Percentiles rank a stretch among this genome's conserved stretches.
Conservation (phyloP, 2,797 vertebrate species). For the Chaenodraco wilsoni region DNA sequence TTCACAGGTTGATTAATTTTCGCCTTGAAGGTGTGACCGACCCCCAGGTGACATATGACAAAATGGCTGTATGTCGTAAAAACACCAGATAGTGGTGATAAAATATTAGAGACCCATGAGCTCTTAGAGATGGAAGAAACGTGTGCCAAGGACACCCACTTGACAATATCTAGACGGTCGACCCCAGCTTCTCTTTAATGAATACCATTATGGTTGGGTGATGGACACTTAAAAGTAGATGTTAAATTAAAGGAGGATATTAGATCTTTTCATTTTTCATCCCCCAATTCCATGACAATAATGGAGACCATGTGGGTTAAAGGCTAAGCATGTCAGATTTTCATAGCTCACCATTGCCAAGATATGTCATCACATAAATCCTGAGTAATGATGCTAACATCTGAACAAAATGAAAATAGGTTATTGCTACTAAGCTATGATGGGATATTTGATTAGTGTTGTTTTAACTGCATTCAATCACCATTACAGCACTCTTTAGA, state of each 20-base stretch:
- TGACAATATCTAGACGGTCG: conserved; percentile 41
- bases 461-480: background rate
- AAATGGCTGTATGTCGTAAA: conserved; percentile 56
- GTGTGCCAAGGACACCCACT: conserved; percentile 51
- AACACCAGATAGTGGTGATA: conserved; percentile 60
- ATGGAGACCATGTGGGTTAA: background rate
- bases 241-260: conserved; percentile 26
- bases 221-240: conserved; percentile 8
- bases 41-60: conserved; percentile 60
- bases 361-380: background rate
- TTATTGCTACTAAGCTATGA: background rate
- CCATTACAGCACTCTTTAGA: background rate
- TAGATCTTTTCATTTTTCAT: background rate
- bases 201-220: conserved; percentile 29
- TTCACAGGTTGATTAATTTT: conserved; percentile 66
- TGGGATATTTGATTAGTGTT: background rate
- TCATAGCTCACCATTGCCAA: background rate
- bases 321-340: background rate
- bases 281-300: background rate
- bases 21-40: conserved; percentile 67
- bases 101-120: conserved; percentile 60
- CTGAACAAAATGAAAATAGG: background rate
- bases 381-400: background rate
- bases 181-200: conserved; percentile 32
- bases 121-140: conserved; percentile 39